Evolutionary conservation across 2,113 vertebrate genomes (phyloP).

Genomic region (Columbina picui): DNA sequence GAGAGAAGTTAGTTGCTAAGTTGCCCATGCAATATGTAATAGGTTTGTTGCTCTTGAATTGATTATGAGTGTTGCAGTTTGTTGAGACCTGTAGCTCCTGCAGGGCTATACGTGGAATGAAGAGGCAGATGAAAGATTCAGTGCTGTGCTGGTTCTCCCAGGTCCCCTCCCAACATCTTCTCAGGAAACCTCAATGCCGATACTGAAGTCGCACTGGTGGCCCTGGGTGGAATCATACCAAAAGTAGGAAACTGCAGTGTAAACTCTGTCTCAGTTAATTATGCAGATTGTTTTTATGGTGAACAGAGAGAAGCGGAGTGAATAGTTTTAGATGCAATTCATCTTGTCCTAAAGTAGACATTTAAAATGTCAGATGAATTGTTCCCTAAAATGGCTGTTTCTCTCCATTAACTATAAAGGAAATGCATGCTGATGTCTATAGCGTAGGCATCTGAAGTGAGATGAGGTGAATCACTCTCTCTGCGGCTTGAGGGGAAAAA

Average conservation of each 20-base stretch:
- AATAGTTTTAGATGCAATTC: not conserved
- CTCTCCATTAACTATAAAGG: not conserved
- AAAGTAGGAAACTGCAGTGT: not conserved
- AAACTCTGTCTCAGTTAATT: not conserved
- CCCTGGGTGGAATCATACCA: not conserved
- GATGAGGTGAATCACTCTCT: not conserved
- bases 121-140: not conserved
- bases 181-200: not conserved
- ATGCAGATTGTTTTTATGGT: not conserved
- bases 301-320: not conserved
- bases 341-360: not conserved
- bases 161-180: not conserved
- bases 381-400: not conserved
- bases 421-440: not conserved
- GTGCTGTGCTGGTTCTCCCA: not conserved
- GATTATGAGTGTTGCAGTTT: not conserved
- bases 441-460: not conserved
- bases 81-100: not conserved
- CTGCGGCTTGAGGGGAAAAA: not conserved
- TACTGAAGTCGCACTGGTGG: not conserved
- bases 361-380: not conserved
- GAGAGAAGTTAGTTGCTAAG: not conserved
- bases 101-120: not conserved
- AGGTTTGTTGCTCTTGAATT: not conserved
- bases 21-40: rapidly evolving